Conservation (phyloP, 2,888 invertebrate genomes). For the Sphaeridia pumilis region DNA sequence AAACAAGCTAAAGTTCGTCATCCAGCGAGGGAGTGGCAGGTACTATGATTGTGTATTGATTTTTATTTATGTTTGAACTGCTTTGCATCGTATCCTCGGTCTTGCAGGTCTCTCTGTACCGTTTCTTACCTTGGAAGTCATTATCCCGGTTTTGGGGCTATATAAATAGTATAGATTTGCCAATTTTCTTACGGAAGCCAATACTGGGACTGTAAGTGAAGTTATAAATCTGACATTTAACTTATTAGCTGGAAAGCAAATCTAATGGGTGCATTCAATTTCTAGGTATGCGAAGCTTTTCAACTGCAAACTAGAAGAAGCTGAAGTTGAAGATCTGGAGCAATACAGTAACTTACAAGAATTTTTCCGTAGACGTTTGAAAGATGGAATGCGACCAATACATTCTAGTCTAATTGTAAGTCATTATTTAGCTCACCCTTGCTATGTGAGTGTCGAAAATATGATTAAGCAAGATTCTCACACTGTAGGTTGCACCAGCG, state of each 20-base stretch:
- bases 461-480: not conserved
- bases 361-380: constrained; percentile 73
- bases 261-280: too few relatives aligned
- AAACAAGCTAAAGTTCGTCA: constrained; percentile 1
- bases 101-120: constrained; percentile 55
- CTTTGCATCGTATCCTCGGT: too few relatives aligned
- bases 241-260: not conserved
- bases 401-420: constrained; percentile 40
- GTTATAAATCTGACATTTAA: not conserved
- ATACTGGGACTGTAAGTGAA: constrained; percentile 48
- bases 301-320: constrained; percentile 74
- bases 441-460: not conserved
- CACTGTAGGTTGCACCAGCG: constrained; percentile 60
- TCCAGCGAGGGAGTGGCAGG: constrained; percentile 33
- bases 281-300: constrained; percentile 64
- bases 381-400: constrained; percentile 61
- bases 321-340: constrained; percentile 57
- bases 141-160: constrained; percentile 82
- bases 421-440: not conserved
- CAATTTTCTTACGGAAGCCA: constrained; percentile 56
- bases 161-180: constrained; percentile 61
- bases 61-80: not conserved
- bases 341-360: constrained; percentile 70
- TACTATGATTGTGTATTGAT: constrained; percentile 6
- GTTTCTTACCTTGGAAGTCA: constrained; percentile 71